A percentile compares a stretch with the other conserved stretches of the same genome.
phyloP scores from a whole-genome alignment of 2,113 vertebrate genomes.

The Ailuropoda melanoleuca region DNA sequence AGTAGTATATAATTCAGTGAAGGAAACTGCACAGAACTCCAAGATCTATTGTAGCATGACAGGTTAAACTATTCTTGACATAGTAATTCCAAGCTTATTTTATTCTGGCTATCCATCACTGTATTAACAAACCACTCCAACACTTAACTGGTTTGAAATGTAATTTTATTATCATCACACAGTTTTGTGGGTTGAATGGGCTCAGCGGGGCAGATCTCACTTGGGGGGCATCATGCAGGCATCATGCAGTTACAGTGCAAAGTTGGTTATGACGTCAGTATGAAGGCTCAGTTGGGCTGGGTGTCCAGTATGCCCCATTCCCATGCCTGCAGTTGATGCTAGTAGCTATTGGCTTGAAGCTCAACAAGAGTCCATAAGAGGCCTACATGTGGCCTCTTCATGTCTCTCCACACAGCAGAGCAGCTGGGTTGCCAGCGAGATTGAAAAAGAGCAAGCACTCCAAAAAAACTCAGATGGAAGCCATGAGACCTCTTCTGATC shows the following conservation, averaged over 20 bases:
- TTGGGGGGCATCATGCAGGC: background rate
- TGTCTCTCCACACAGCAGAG: background rate
- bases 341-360: background rate
- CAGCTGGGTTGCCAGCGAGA: background rate
- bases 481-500: background rate
- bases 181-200: background rate
- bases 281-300: background rate
- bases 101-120: background rate
- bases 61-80: conserved; percentile 32
- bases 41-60: background rate
- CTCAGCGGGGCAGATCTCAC: background rate
- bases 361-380: background rate
- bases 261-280: background rate
- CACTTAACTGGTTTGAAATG: background rate
- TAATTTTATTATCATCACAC: background rate
- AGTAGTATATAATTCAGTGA: background rate
- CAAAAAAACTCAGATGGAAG: background rate
- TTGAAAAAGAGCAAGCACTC: background rate
- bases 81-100: background rate
- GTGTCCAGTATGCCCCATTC: background rate
- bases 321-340: background rate
- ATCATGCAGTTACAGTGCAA: background rate
- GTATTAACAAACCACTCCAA: background rate
- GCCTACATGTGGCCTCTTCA: background rate
- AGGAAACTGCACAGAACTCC: background rate